phyloP scores from a whole-genome alignment of 2,797 vertebrate species.

The Paratrypauchen microcephalus region DNA sequence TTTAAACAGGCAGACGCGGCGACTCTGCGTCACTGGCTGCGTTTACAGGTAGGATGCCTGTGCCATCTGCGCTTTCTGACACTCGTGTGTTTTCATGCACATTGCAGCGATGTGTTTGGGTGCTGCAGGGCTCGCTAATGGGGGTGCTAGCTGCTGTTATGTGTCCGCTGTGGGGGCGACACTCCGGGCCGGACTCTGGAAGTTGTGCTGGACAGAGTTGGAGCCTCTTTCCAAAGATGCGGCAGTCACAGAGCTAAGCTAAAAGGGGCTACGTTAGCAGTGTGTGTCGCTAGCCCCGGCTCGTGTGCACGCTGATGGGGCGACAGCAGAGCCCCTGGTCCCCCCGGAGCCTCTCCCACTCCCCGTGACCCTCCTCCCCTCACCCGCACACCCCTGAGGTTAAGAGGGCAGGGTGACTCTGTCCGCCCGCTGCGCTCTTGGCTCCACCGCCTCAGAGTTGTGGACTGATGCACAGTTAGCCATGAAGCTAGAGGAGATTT shows the following conservation, averaged over 20 bases:
- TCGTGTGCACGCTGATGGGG: constrained; percentile 29
- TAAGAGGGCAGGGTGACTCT: neutral
- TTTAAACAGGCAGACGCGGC: constrained; percentile 41
- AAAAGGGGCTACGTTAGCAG: constrained; percentile 50
- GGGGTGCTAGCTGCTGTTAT: constrained; percentile 27
- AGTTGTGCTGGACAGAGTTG: constrained; percentile 59
- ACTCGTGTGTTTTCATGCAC: constrained; percentile 11
- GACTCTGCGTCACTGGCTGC: constrained; percentile 35
- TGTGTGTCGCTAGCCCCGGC: constrained; percentile 31
- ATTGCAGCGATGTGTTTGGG: constrained; percentile 21
- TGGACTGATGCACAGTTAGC: constrained; percentile 43
- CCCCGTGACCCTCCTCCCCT: constrained; percentile 25
- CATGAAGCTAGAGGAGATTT: constrained; percentile 19
- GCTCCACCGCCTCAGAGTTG: constrained; percentile 24
- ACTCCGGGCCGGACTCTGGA: constrained; percentile 51
- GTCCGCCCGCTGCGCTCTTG: constrained; percentile 11
- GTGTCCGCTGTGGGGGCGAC: constrained; percentile 38
- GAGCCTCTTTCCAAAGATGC: constrained; percentile 53
- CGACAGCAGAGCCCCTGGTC: constrained; percentile 21
- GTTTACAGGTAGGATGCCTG: constrained; percentile 56
- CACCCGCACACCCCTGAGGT: neutral
- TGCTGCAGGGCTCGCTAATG: constrained; percentile 32
- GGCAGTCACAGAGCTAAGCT: constrained; percentile 62
- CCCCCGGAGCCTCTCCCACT: constrained; percentile 23
- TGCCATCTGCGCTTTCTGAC: constrained; percentile 16